Base-by-base conservation (phyloP, 2,797 vertebrate species). In the Discoglossus pictus region DNA sequence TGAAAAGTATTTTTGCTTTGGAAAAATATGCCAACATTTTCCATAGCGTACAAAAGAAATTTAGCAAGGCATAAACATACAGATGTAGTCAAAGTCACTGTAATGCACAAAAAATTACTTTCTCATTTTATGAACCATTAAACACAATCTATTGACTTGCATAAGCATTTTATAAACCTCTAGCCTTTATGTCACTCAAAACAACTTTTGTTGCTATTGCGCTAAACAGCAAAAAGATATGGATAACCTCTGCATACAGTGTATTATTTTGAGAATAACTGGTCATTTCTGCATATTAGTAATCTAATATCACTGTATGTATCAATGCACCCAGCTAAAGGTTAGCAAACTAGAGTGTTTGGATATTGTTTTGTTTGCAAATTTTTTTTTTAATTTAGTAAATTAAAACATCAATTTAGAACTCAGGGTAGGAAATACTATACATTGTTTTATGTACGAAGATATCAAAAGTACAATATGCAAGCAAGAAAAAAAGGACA, bases 381-480 rank as follows among this genome's bases (percentile, higher is more conserved):
- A 24, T 38, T 17, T 25, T 24, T 7, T 7, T 34, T 36, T 61
- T 68, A n/a, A 31, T 27, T 68, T 62, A 54, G 24, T 17, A 43
- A 58, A 62, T 50, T 16, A 47, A 47, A 50, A 39, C 20, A 63
- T 44, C 21, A 58, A 8, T 51, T 58, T 12, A 24, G 43, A 43
- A 25, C 13, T 24, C 12, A 47, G 47, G 36, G 21, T 50, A 42
- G 24, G 44, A 64, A 58, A 36, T 58, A 15, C 38, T 71, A 63
- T 51, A 35, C 35, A 70, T 63, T 54, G 11, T 46, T 62, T 27
- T 39, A 55, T 69, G 50, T 54, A 47, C 10, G 16, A 55, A 55
- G 55, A 64, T 48, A 58, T 51, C 9, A 15, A 43, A 50, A 71
- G 36, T 64, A 48, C 44, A 58, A 52, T 64, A 58, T 51, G 24